Evolutionary conservation across 2,113 vertebrate genomes (phyloP).

Genomic region (Chloroceryle aenea): DNA sequence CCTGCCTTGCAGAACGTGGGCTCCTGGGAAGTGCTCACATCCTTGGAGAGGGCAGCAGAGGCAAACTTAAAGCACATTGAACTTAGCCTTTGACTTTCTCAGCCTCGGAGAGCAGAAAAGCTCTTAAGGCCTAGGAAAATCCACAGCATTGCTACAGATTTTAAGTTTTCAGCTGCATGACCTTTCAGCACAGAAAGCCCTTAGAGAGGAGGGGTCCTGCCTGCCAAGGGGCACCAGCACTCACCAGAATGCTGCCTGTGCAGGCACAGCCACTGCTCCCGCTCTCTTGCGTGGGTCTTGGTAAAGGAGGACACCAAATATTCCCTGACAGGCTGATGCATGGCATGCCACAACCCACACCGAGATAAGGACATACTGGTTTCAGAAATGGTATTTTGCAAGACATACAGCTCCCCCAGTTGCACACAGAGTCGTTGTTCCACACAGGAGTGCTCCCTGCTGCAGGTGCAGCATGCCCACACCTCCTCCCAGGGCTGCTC

Average conservation of each 20-base stretch:
- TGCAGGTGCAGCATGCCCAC: rapidly evolving
- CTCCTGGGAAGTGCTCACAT: background rate
- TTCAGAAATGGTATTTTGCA: rapidly evolving
- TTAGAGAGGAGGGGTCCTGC: rapidly evolving
- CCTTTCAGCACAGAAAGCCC: background rate
- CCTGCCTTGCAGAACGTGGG: background rate
- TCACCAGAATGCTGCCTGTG: rapidly evolving
- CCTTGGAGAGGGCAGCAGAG: rapidly evolving
- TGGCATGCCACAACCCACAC: rapidly evolving
- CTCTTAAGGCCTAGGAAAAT: background rate
- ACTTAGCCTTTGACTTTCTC: background rate
- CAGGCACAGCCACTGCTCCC: background rate
- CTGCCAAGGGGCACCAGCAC: rapidly evolving
- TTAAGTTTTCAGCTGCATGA: rapidly evolving
- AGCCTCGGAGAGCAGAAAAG: rapidly evolving
- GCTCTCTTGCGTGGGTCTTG: background rate
- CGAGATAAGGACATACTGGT: rapidly evolving
- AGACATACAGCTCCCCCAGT: background rate
- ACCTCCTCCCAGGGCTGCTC: background rate
- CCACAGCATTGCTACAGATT: rapidly evolving
- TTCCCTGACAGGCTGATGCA: background rate
- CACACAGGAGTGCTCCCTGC: rapidly evolving
- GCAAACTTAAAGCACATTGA: background rate
- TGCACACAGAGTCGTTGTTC: rapidly evolving
- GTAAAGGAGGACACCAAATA: background rate